Conservation (phyloP, 92 coral and sea anemone species). For the Montipora capitata region DNA sequence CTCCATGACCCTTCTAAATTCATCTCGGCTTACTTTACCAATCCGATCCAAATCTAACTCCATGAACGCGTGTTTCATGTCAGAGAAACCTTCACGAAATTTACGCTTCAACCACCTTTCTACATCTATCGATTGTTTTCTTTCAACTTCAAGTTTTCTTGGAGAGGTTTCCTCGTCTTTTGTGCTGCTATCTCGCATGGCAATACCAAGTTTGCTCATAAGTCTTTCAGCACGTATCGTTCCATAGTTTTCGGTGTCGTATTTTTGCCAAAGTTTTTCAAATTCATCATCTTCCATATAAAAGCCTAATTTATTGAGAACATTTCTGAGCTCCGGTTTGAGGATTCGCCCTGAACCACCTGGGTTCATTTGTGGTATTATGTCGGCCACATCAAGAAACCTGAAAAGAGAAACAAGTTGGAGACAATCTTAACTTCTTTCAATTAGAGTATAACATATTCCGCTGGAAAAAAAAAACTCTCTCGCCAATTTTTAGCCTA, state of each 20-base stretch:
- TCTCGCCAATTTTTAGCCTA: too few species aligned
- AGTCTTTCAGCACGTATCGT: slow-evolving; percentile 93
- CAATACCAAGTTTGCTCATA: slow-evolving; percentile 90
- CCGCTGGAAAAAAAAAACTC: too few species aligned
- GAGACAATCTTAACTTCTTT: too few species aligned
- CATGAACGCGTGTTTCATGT: slow-evolving; percentile 98
- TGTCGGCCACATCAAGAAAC: slow-evolving; percentile 95
- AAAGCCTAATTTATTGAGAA: slow-evolving; percentile 96
- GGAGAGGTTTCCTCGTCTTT: slow-evolving; percentile 83
- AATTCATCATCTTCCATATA: slow-evolving; percentile 98
- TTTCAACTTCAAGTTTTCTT: slow-evolving; percentile 91
- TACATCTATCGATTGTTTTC: slow-evolving; percentile 86
- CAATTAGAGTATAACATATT: too few species aligned
- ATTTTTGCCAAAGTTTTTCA: slow-evolving; percentile 98
- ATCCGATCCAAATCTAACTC: slow-evolving; percentile 96
- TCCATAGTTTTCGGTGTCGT: slow-evolving; percentile 97
- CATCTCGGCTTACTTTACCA: slow-evolving; percentile 89
- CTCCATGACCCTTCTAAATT: slow-evolving; percentile 87
- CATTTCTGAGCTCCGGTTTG: slow-evolving; percentile 95
- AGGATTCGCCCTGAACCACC: slow-evolving; percentile 97
- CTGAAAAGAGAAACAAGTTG: slow-evolving; percentile 33
- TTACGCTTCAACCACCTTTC: slow-evolving; percentile 96
- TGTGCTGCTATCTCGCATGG: slow-evolving; percentile 76
- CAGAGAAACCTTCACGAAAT: slow-evolving; percentile 97
- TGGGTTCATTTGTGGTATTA: slow-evolving; percentile 97